Evolutionary conservation across 1,140 invertebrate genomes (phyloP), one percentile per base, ranked within the genome.

Genomic region (Lepidurus apus): DNA sequence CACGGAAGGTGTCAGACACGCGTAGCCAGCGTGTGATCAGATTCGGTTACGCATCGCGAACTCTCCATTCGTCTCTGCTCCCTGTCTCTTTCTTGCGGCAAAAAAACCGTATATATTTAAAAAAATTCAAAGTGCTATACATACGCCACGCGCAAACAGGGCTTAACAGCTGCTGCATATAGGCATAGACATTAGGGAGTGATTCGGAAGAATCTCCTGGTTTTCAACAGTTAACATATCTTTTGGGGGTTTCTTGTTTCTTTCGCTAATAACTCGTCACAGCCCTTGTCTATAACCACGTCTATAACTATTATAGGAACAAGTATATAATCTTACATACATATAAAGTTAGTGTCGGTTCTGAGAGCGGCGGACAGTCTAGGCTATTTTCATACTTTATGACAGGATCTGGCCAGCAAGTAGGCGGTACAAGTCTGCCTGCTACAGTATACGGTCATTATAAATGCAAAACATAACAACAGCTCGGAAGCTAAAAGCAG

Each of bases 21-120:
- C 53, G 21, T 65, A 65, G 17, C 21, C 21, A 65, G 53, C 53
- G 53, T 65, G 53, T 65, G 53, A 65, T 65, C 53, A 65, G 53
- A 21, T 65, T 65, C 53, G 21, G 53, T 65, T 65, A 65, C 53
- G 53, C 53, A 17, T 65, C 21, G 53, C 53, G 53, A 13, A 65
- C 53, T 65, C 17, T 13, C 53, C 53, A 65, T 65, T 21, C 53
- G 53, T 65, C 53, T 65, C 53, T 65, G 53, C 53, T n/a, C 8
- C 8, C 10, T 65, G 53, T 9, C 13, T 17, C 21, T 65, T 47
- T 47, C 17, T 47, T 47, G 7, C 45, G 2, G 17, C 10, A 65
- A 65, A 65, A 65, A 11, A 65, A 8, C 13, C 7, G 21, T n/a
- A 65, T 21, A 65, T 6, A 65, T n/a, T n/a, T n/a, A n/a, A 7